Evolutionary conservation across 2,888 invertebrate genomes (phyloP).

Genomic region (Glaucopsyche alexis): DNA sequence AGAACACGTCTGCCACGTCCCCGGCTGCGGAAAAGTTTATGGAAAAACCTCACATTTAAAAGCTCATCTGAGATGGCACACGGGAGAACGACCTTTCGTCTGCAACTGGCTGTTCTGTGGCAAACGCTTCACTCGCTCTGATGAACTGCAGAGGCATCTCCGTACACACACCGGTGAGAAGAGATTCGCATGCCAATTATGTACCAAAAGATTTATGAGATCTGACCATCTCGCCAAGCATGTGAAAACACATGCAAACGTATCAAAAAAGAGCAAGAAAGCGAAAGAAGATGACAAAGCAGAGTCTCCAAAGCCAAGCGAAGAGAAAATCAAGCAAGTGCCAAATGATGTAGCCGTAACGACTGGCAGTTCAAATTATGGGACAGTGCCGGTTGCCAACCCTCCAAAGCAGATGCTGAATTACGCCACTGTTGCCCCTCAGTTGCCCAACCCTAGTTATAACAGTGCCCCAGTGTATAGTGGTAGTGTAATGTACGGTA

Average conservation of each 20-base stretch:
- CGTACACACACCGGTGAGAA: conserved; percentile 95
- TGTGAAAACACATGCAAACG: conserved; percentile 90
- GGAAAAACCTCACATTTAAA: conserved; percentile 97
- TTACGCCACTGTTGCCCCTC: conserved; percentile 60
- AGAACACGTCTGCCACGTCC: conserved; percentile 92
- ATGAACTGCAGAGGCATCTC: conserved; percentile 93
- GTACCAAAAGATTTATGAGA: conserved; percentile 94
- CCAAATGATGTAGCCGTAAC: conserved; percentile 33
- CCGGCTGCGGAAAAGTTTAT: conserved; percentile 93
- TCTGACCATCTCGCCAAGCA: conserved; percentile 97
- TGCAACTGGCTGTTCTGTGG: conserved; percentile 95
- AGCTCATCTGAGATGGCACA: conserved; percentile 95
- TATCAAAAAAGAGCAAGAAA: conserved; percentile 74
- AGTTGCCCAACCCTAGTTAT: conserved; percentile 50
- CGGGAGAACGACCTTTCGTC: conserved; percentile 93
- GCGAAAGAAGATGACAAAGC: conserved; percentile 67
- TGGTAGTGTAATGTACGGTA: conserved; percentile 50
- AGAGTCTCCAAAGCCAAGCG: conserved; percentile 50
- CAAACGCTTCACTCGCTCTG: conserved; percentile 94
- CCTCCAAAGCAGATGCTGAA: conserved; percentile 56
- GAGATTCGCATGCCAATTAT: conserved; percentile 91
- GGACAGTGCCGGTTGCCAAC: conserved; percentile 55
- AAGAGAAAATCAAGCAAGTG: conserved; percentile 45
- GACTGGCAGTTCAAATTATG: conserved; percentile 61
- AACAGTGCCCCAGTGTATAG: conserved; percentile 55